Base-by-base conservation (phyloP, 2,113 vertebrate genomes). In the Cinclus mexicanus region DNA sequence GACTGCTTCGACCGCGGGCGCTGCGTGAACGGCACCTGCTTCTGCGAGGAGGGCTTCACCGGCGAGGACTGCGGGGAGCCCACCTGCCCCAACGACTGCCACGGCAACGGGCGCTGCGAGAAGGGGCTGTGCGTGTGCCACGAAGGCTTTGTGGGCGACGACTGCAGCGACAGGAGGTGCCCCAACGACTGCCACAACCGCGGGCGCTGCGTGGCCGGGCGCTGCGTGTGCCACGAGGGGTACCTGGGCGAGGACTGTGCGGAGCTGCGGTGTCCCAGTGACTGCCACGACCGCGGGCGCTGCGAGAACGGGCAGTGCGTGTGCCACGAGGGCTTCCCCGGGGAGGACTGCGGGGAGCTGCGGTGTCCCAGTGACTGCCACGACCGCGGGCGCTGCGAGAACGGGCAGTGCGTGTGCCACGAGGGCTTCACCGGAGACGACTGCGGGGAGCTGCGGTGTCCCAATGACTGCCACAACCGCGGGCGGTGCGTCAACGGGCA, bases 1-100 rank as follows among this genome's bases (percentile, higher is more conserved):
- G 99, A 99, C 97, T 99, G 99, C 95, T 99, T 98, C 1, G 99
- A 99, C 97, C 98, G 99, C 0, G 99, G 99, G n/a, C 99, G 98
- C 88, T 99, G 99, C 21, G 17, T 98, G 89, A 99, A 99, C 0
- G 99, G 99, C 53, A 99, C 98, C 57, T 99, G 99, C 97, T 98
- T 96, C 93, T 99, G 99, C 0, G 99, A 99, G 0, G 97, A 98
- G 9, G 99, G 99, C 18, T 99, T 98, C 97, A 94, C 98, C 0
- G 99, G 99, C 0, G 99, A 99, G 22, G 99, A 99, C 98, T 99
- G 99, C 0, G 97, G 99, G 1, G 97, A 98, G 28, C 87, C 99
- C 65, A 97, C 98, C 65, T 99, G 99, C 89, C 98, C 98, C 1
- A 95, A 97, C 33, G 96, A 99, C 96, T 99, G 99, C 91, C 98